phyloP scores from a whole-genome alignment of 2,113 vertebrate species.

The Phyllostomus discolor region DNA sequence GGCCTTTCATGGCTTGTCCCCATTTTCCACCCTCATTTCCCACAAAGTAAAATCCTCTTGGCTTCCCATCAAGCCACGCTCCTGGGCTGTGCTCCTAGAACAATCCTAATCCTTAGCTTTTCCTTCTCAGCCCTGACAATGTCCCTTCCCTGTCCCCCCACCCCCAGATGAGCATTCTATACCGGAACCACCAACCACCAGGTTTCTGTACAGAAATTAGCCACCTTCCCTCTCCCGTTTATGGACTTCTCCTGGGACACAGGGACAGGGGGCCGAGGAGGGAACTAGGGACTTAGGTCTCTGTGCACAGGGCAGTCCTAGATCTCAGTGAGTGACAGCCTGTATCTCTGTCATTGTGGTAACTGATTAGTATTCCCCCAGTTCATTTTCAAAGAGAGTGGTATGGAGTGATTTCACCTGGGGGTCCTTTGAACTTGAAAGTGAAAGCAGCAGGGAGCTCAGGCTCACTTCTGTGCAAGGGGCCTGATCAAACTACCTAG shows the following conservation, averaged over 20 bases:
- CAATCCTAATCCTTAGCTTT: neutral
- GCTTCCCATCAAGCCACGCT: neutral
- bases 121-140: neutral
- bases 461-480: neutral
- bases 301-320: neutral
- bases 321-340: accelerated
- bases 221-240: neutral
- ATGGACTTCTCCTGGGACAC: neutral
- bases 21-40: neutral
- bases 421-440: neutral
- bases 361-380: neutral
- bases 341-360: neutral
- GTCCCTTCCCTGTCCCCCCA: neutral
- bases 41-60: neutral
- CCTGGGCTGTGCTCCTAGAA: neutral
- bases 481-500: slow-evolving; percentile 42
- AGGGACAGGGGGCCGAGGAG: neutral
- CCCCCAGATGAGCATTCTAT: neutral
- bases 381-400: neutral
- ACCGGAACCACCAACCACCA: neutral
- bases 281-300: neutral
- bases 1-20: neutral
- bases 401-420: neutral
- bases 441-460: neutral
- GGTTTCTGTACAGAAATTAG: neutral